These are phyloP conservation scores for Mystacornis crossleyi DNA, from an alignment of 2,113 vertebrate genomes.

Conservation along the genomic window DNA sequence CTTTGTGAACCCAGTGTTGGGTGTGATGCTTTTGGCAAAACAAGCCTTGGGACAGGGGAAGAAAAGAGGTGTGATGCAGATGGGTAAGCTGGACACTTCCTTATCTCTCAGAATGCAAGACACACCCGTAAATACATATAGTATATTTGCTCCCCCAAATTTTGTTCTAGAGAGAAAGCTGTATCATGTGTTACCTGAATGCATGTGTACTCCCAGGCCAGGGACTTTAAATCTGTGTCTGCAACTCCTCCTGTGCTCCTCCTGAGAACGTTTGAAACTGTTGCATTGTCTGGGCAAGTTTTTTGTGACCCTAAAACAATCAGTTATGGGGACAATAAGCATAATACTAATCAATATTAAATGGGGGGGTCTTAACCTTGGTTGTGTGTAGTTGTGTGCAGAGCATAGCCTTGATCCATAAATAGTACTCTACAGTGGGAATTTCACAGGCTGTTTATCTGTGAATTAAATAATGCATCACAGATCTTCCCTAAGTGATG, in stretches of 20 bases:
- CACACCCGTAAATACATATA: neutral
- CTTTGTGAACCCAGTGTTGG: neutral
- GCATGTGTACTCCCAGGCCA: neutral
- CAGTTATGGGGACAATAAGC: neutral
- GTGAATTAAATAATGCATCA: neutral
- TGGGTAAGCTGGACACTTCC: neutral
- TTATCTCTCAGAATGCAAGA: neutral
- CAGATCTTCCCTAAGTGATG: neutral
- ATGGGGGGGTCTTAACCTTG: neutral
- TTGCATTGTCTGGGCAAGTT: neutral
- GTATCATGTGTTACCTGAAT: neutral
- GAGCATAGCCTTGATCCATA: neutral
- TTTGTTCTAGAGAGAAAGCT: neutral
- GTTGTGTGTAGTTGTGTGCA: neutral
- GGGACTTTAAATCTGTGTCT: neutral
- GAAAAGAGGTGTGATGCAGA: neutral
- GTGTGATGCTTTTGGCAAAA: neutral
- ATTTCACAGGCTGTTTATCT: neutral
- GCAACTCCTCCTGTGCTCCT: neutral
- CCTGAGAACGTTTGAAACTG: neutral
- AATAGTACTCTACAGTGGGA: neutral
- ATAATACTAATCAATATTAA: neutral
- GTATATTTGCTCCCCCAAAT: fast-evolving
- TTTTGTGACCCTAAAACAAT: neutral
- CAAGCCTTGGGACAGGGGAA: neutral